A percentile compares a stretch with the other conserved stretches of the same genome.
These are phyloP conservation scores for Melanophora roralis DNA, from an alignment of 2,888 invertebrate species.

Conservation along the genomic window DNA sequence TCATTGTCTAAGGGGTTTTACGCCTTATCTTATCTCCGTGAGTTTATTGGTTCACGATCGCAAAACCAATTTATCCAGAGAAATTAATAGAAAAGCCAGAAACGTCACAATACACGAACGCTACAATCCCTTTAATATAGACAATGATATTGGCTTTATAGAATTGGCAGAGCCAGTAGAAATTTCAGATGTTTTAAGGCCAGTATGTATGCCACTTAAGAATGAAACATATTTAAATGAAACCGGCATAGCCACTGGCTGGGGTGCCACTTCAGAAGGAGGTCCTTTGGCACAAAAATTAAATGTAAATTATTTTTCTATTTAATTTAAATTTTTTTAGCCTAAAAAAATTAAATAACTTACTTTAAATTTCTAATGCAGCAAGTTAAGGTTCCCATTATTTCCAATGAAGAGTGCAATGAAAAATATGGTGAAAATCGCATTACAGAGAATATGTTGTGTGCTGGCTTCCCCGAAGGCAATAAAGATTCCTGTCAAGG, in stretches of 20 bases:
- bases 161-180: slow-evolving; percentile 81
- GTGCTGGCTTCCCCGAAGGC: slow-evolving; percentile 73
- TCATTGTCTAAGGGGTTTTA: slow-evolving; percentile 84
- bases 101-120: slow-evolving; percentile 80
- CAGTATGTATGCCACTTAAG: slow-evolving; percentile 84
- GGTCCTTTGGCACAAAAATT: slow-evolving; percentile 83
- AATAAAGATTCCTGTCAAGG: slow-evolving; percentile 76
- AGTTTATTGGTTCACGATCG: slow-evolving; percentile 80
- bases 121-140: slow-evolving; percentile 85
- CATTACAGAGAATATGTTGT: slow-evolving; percentile 76
- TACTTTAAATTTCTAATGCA: slow-evolving; percentile 69
- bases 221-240: slow-evolving; percentile 71
- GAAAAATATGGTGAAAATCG: slow-evolving; percentile 69
- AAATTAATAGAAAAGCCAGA: slow-evolving; percentile 51
- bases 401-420: slow-evolving; percentile 80
- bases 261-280: slow-evolving; percentile 86
- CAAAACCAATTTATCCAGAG: slow-evolving; percentile 14
- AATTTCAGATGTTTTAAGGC: slow-evolving; percentile 81
- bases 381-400: slow-evolving; percentile 85
- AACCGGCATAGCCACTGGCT: slow-evolving; percentile 80
- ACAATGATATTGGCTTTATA: slow-evolving; percentile 89
- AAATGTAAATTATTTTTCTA: slow-evolving; percentile 58
- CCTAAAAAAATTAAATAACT: too few relatives aligned
- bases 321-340: too few relatives aligned
- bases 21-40: slow-evolving; percentile 79